These are phyloP conservation scores for Drosophila nigromelanica DNA, from an alignment of 1,140 invertebrate genomes.

Conservation along the genomic window DNA sequence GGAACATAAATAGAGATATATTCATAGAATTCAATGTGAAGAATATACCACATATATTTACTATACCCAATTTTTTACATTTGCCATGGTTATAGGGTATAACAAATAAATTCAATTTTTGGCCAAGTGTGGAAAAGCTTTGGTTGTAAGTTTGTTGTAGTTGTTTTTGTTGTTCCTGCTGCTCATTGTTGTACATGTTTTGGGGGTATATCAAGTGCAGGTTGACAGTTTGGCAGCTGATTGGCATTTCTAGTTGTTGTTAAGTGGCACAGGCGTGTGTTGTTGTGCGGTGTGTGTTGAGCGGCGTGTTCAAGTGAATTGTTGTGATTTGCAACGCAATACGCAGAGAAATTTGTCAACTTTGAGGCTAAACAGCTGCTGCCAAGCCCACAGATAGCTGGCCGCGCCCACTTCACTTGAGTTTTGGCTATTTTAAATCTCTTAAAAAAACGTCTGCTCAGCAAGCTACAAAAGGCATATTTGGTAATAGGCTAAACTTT, in stretches of 20 bases:
- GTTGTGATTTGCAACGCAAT: conserved; percentile 8
- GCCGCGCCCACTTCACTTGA: conserved; percentile 16
- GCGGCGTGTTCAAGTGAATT: conserved; percentile 12
- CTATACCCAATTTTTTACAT: neutral
- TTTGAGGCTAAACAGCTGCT: conserved; percentile 12
- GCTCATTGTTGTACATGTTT: conserved; percentile 26
- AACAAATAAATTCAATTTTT: conserved; percentile 26
- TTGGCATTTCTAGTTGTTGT: conserved; percentile 77
- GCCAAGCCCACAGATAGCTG: neutral
- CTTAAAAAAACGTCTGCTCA: no score
- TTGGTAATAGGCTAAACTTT: neutral
- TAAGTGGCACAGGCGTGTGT: conserved; percentile 63
- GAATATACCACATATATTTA: neutral
- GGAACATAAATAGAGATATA: no score
- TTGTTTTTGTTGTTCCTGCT: conserved; percentile 6
- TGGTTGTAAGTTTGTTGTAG: conserved; percentile 15
- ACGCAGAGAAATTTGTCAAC: conserved; percentile 37
- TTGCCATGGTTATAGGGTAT: neutral
- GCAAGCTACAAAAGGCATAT: neutral
- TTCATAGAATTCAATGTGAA: no score
- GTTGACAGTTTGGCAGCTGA: conserved; percentile 68
- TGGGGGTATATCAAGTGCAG: conserved; percentile 57
- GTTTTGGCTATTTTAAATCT: neutral
- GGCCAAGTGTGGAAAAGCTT: conserved; percentile 54
- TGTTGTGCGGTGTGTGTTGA: conserved; percentile 3